Percentiles rank a stretch among this genome's conserved stretches.
Evolutionary conservation across 2,113 vertebrate species (phyloP).

Genomic region (Anguilla japonica): DNA sequence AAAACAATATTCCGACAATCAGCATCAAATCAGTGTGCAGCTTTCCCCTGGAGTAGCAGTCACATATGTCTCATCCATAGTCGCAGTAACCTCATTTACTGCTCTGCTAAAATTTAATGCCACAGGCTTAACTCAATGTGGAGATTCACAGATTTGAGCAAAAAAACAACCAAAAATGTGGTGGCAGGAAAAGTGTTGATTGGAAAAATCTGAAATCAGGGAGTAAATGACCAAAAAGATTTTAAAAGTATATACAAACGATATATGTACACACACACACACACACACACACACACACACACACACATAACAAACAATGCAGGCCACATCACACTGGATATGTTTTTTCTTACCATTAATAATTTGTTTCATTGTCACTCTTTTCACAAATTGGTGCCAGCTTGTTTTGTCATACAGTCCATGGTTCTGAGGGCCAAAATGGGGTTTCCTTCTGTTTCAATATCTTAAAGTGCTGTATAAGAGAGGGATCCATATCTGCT

Average conservation of each 20-base stretch:
- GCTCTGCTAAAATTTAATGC: background rate
- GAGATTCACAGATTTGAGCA: background rate
- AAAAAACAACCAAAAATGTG: background rate
- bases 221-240: background rate
- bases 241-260: background rate
- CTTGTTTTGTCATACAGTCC: too few species aligned
- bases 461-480: background rate
- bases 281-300: too few species aligned
- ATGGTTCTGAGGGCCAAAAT: background rate
- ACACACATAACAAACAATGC: background rate
- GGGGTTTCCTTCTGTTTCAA: background rate
- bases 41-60: background rate
- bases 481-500: slow-evolving; percentile 2
- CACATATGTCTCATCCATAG: background rate
- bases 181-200: background rate
- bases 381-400: background rate
- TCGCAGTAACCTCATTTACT: background rate
- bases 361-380: background rate
- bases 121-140: background rate
- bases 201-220: background rate
- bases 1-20: background rate
- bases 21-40: background rate
- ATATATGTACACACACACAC: too few species aligned
- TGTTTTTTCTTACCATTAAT: background rate
- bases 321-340: background rate